A percentile compares a stretch with the other conserved stretches of the same genome.
Conservation (phyloP, 2,113 vertebrate genomes). For the Apistogramma diplotaenia region DNA sequence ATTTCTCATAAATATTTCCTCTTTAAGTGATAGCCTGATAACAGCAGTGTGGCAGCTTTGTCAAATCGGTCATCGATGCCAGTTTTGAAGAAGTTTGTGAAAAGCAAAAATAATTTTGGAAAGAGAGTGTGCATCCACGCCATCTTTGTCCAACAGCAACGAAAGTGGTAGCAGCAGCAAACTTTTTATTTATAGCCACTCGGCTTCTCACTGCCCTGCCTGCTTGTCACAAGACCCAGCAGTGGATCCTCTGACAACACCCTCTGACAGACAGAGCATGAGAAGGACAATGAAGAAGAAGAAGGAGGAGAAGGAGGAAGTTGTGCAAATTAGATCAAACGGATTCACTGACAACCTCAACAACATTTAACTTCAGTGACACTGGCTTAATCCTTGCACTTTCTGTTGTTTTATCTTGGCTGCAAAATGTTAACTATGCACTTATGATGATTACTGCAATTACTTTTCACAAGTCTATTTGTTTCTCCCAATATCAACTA, state of each 20-base stretch:
- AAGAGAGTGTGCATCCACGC: background rate
- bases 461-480: background rate
- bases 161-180: constrained; percentile 37
- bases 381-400: background rate
- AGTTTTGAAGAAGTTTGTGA: background rate
- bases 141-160: constrained; percentile 25
- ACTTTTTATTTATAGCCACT: constrained; percentile 67
- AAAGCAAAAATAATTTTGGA: background rate
- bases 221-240: constrained; percentile 70
- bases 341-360: background rate
- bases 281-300: constrained; percentile 25
- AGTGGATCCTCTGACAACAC: constrained; percentile 58
- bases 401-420: background rate
- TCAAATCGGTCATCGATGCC: background rate
- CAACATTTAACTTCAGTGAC: background rate
- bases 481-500: background rate
- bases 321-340: background rate
- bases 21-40: background rate
- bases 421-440: background rate
- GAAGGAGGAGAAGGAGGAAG: background rate
- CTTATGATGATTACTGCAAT: background rate
- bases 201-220: constrained; percentile 45
- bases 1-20: background rate
- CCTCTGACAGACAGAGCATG: constrained; percentile 41
- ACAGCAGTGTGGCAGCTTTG: background rate